Evolutionary conservation across 1,140 invertebrate genomes (phyloP), one percentile per base, ranked within the genome.

Genomic region (Pectinophora gossypiella): DNA sequence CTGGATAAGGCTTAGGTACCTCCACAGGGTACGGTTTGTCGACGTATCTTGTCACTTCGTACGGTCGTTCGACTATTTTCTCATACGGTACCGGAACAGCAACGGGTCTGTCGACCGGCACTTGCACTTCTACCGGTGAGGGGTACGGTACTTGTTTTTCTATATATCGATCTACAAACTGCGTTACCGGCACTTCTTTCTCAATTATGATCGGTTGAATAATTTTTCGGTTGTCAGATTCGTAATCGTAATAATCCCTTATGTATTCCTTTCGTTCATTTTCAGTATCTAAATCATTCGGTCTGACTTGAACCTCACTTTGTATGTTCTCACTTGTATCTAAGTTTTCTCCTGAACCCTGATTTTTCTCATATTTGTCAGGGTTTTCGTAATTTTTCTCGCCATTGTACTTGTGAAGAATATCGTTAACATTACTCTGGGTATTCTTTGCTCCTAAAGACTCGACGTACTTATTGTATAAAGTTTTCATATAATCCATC

Each of bases 131-230:
- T 1, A 90, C 70, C 15, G 78, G 76, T 35, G 89, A 80, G 27
- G 89, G 89, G 64, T 89, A 91, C 48, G 85, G 89, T 52, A 78
- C 85, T 54, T 79, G 65, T 54, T 89, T 90, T 48, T 90, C 89
- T 3, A 90, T 86, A 35, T 82, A 89, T 61, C 88, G 83, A 53
- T 90, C 89, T 1, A 91, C 80, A 42, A 70, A 85, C 64, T 90
- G 82, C 0, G 88, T 86, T 27, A 90, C 66, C 1, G 88, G 86
- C 15, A 91, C 68, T 64, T 89, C 78, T 59, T 90, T 90, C 56
- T 90, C 89, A 2, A 90, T 79, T 9, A 89, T 72, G 10, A 87
- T 87, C 0, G 84, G 84, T 49, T 87, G 84, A 32, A 87, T 77
- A 50, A 84, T 64, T 49, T 72, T 67, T 19, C 60, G 48, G 45